Evolutionary conservation across 2,797 vertebrate species (phyloP).

Genomic region (Gymnodraco acuticeps): DNA sequence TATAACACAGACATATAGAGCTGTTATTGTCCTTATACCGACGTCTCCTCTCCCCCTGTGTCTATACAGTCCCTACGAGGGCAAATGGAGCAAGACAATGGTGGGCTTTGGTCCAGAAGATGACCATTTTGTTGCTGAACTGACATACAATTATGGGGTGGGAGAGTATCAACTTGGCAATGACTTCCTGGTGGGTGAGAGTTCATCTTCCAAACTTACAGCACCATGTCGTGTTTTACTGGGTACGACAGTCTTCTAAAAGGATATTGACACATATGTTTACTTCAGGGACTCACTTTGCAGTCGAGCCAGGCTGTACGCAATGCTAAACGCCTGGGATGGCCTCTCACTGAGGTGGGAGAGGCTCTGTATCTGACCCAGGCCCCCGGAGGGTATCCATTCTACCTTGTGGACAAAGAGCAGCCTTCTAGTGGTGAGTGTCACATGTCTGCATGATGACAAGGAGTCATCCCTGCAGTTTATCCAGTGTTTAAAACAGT

Average conservation of each 20-base stretch:
- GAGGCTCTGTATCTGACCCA: conserved; percentile 87
- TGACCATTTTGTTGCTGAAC: conserved; percentile 93
- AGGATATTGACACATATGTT: neutral
- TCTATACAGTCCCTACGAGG: conserved; percentile 92
- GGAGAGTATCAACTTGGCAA: conserved; percentile 93
- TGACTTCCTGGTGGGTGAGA: conserved; percentile 91
- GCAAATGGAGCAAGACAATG: conserved; percentile 99
- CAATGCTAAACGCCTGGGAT: conserved; percentile 90
- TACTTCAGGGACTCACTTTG: conserved; percentile 90
- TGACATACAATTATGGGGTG: conserved; percentile 97
- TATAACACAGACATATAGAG: neutral
- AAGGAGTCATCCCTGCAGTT: neutral
- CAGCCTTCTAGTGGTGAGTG: conserved; percentile 85
- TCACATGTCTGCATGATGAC: neutral
- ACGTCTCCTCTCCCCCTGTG: conserved; percentile 4
- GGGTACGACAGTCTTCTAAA: neutral
- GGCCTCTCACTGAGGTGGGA: conserved; percentile 89
- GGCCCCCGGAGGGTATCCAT: conserved; percentile 95
- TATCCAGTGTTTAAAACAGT: neutral
- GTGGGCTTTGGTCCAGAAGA: conserved; percentile 96
- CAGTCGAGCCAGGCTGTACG: conserved; percentile 92
- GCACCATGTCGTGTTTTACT: neutral
- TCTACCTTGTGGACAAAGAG: conserved; percentile 90
- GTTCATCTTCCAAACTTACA: neutral
- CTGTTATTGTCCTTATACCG: neutral